These are phyloP conservation scores for Drosophila seclusa DNA, from an alignment of 2,888 invertebrate species.

Conservation along the genomic window DNA sequence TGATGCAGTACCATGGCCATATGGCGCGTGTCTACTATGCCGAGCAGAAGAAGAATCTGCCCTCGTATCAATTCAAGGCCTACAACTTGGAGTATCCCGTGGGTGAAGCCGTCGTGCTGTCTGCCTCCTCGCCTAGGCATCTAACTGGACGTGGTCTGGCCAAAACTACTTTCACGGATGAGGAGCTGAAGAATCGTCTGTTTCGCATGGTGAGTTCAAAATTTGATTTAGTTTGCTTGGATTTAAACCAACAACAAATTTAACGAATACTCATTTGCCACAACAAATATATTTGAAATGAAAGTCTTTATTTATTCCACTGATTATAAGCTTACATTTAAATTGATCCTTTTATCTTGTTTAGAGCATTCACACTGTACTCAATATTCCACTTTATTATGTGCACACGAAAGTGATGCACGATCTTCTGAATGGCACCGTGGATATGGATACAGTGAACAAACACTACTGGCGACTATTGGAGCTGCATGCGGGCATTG, in stretches of 20 bases:
- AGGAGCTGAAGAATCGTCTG: constrained; percentile 78
- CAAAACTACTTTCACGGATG: constrained; percentile 74
- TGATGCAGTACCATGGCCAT: constrained; percentile 83
- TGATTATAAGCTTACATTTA: neutral
- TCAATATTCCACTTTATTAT: constrained; percentile 89
- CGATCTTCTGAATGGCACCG: constrained; percentile 88
- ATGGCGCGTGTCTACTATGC: constrained; percentile 82
- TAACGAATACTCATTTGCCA: neutral
- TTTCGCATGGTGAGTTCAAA: constrained; percentile 78
- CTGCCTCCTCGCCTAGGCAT: constrained; percentile 82
- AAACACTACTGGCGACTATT: constrained; percentile 89
- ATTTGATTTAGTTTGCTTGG: neutral
- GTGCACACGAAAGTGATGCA: constrained; percentile 90
- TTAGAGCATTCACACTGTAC: constrained; percentile 89
- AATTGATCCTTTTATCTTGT: constrained; percentile 1
- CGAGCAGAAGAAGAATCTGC: constrained; percentile 77
- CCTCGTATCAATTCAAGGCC: constrained; percentile 82
- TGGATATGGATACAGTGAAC: constrained; percentile 87
- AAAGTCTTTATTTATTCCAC: neutral
- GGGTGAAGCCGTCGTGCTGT: constrained; percentile 82
- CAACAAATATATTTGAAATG: neutral
- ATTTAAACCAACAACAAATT: neutral
- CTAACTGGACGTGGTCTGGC: constrained; percentile 77
- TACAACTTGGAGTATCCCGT: constrained; percentile 83
- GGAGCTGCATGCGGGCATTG: constrained; percentile 88